phyloP scores from a whole-genome alignment of 2,888 invertebrate species.

The Heliothis peltigera region DNA sequence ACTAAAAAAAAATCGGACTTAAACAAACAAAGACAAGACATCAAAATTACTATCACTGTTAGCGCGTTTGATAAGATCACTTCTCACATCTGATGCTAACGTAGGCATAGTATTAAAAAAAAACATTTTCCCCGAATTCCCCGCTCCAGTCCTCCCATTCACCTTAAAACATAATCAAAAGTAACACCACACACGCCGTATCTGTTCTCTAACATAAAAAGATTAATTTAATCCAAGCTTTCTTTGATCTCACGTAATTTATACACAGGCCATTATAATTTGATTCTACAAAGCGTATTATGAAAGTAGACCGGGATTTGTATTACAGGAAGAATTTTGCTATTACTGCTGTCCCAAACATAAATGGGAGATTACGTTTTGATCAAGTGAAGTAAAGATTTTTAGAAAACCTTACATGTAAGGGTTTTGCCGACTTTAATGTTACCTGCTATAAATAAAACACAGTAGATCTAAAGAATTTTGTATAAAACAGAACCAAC shows the following conservation, averaged over 20 bases:
- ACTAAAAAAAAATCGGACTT: too few species aligned
- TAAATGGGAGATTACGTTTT: slow-evolving; percentile 37
- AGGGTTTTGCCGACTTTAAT: slow-evolving; percentile 1
- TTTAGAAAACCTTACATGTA: slow-evolving; percentile 15
- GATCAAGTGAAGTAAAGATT: slow-evolving; percentile 37
- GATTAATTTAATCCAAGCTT: slow-evolving; percentile 57
- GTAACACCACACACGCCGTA: slow-evolving; percentile 41
- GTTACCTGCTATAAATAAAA: too few species aligned
- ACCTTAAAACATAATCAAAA: slow-evolving; percentile 27
- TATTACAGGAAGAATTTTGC: slow-evolving; percentile 39
- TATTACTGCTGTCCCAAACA: slow-evolving; percentile 44
- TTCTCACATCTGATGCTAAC: too few species aligned
- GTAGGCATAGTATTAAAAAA: too few species aligned
- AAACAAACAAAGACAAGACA: too few species aligned
- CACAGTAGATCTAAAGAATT: too few species aligned
- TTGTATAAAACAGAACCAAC: not conserved
- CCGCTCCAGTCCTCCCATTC: too few species aligned
- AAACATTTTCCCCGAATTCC: too few species aligned
- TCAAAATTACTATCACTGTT: too few species aligned
- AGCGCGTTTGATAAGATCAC: too few species aligned
- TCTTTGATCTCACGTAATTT: slow-evolving; percentile 66
- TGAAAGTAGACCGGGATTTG: slow-evolving; percentile 46
- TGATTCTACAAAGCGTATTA: slow-evolving; percentile 57
- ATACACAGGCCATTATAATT: slow-evolving; percentile 62
- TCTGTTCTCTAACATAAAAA: slow-evolving; percentile 55